These are phyloP conservation scores for Polydrusus tereticollis DNA, from an alignment of 2,888 invertebrate species.

Conservation along the genomic window DNA sequence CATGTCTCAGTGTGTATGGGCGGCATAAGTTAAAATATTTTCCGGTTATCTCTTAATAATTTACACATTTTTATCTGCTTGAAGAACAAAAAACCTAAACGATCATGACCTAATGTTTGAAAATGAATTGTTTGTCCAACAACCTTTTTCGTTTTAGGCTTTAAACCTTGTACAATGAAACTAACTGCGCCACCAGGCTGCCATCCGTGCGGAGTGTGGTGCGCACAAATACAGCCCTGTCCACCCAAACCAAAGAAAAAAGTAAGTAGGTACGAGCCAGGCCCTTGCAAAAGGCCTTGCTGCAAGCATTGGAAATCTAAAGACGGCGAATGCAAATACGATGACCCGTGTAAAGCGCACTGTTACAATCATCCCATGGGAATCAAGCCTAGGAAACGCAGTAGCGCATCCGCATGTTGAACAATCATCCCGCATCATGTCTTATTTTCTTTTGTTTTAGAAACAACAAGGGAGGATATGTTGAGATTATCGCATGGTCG, in stretches of 20 bases:
- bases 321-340: slow-evolving; percentile 62
- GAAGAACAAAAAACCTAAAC: too few species aligned
- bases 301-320: slow-evolving; percentile 64
- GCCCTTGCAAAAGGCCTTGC: slow-evolving; percentile 61
- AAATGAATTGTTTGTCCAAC: background rate
- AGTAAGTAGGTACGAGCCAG: slow-evolving; percentile 54
- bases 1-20: too few species aligned
- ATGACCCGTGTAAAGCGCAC: slow-evolving; percentile 64
- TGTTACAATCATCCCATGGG: slow-evolving; percentile 64
- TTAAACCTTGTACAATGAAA: slow-evolving; percentile 63
- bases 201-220: slow-evolving; percentile 64
- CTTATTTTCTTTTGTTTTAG: slow-evolving; percentile 40
- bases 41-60: too few species aligned
- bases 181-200: slow-evolving; percentile 60
- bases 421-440: slow-evolving; percentile 8
- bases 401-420: slow-evolving; percentile 7
- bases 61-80: too few species aligned
- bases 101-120: background rate
- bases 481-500: slow-evolving; percentile 12
- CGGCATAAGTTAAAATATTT: too few species aligned
- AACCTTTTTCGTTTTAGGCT: slow-evolving; percentile 53
- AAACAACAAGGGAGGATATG: slow-evolving; percentile 33
- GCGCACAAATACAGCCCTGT: slow-evolving; percentile 62
- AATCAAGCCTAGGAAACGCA: slow-evolving; percentile 53
- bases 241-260: slow-evolving; percentile 61